Percentiles rank a stretch among this genome's conserved stretches.
Evolutionary conservation across 2,113 vertebrate species (phyloP).

Genomic region (Gymnarchus niloticus): DNA sequence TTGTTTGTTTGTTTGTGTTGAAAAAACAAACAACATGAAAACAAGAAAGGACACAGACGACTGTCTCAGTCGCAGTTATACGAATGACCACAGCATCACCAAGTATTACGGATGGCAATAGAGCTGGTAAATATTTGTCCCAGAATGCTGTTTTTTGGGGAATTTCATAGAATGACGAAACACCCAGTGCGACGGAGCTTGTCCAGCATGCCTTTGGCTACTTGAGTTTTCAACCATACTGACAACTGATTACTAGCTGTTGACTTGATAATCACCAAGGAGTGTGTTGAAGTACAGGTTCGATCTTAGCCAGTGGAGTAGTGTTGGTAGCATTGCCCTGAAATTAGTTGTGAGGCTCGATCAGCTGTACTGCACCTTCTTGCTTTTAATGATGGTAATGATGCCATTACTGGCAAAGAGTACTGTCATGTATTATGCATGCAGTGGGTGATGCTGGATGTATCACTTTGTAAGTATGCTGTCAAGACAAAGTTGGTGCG

Average conservation of each 20-base stretch:
- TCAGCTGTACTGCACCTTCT: slow-evolving; percentile 14
- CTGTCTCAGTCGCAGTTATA: too few species aligned
- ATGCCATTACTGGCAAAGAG: slow-evolving; percentile 26
- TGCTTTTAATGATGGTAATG: slow-evolving; percentile 39
- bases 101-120: background rate
- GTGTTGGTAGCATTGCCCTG: slow-evolving; percentile 43
- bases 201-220: background rate
- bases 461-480: slow-evolving; percentile 37
- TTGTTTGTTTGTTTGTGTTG: background rate
- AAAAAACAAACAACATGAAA: too few species aligned
- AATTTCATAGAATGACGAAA: background rate
- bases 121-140: background rate
- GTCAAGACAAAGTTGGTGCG: slow-evolving; percentile 46
- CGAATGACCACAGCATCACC: background rate
- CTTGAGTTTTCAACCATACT: background rate
- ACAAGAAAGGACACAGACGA: too few species aligned
- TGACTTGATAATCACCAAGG: background rate
- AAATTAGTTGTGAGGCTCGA: slow-evolving; percentile 35
- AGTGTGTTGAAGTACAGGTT: background rate
- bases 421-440: slow-evolving; percentile 20
- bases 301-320: slow-evolving; percentile 35
- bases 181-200: background rate
- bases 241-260: background rate
- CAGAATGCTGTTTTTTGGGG: background rate
- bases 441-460: slow-evolving; percentile 27